Evolutionary conservation across 2,888 invertebrate genomes (phyloP), one percentile per base, ranked within the genome.

Genomic region (Morpho helenor): DNA sequence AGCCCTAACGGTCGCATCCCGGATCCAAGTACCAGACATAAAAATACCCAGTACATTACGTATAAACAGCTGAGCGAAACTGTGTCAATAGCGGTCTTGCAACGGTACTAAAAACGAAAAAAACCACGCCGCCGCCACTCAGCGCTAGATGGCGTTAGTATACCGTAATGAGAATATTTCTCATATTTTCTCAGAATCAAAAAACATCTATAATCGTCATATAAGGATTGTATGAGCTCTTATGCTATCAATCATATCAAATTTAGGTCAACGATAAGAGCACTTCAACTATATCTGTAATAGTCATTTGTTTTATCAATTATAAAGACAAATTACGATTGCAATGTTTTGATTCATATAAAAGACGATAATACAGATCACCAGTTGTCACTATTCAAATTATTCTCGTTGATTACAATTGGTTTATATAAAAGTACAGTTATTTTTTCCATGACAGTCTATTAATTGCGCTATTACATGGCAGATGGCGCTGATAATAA

Each of bases 31-130:
- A 69, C 79, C 23, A 80, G 75, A 80, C 77, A 73, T 43, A 61
- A 68, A 66, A 73, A 66, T 58, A 67, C 69, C 67, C 69, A 69
- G 66, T 72, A 68, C 69, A 67, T 67, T 68, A 74, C 76, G 72
- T 66, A 62, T 64, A 73, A 81, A 76, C 89, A 88, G 89, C 89
- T 89, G 89, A 75, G 79, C 71, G 67, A 65, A 89, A 82, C 74
- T 90, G 82, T 87, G 88, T 89, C 88, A 90, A 75, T 79, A 79
- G 80, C 80, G 78, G 83, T 82, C 70, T 69, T 66, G 65, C 72
- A 84, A 83, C 85, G 84, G 84, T 82, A 81, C 73, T 64, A 59
- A 58, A 67, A 69, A 69, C 16, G 10, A 55, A 49, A 74, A 77
- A 76, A 69, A 69, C 73, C 62, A 40, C 61, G 67, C 66, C 68